Percentiles rank a stretch among this genome's conserved stretches.
phyloP scores from a whole-genome alignment of 2,888 invertebrate species.

The Stenodema calcarata region DNA sequence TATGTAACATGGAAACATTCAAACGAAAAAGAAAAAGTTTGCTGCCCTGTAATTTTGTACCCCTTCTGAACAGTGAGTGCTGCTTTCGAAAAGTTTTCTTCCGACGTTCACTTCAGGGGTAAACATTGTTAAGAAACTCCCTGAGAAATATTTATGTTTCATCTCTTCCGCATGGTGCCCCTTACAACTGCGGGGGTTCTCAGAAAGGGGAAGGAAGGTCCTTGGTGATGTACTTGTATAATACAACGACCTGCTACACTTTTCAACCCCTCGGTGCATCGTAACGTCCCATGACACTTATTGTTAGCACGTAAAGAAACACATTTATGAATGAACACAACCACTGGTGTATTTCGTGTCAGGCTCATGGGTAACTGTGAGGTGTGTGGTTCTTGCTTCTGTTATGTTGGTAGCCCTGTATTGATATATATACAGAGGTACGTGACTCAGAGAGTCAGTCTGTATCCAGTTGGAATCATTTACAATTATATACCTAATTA shows the following conservation, averaged over 20 bases:
- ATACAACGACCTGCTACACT: background rate
- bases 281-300: too few relatives aligned
- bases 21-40: background rate
- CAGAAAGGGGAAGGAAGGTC: background rate
- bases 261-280: background rate
- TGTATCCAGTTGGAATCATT: too few relatives aligned
- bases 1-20: background rate
- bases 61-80: background rate
- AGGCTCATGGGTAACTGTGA: too few relatives aligned
- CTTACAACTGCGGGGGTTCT: background rate
- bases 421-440: too few relatives aligned
- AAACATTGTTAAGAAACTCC: constrained; percentile 13
- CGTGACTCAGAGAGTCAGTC: too few relatives aligned
- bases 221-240: background rate
- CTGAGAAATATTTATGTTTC: constrained; percentile 20
- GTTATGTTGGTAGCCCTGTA: too few relatives aligned
- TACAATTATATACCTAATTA: too few relatives aligned
- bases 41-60: background rate
- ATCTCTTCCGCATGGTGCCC: background rate
- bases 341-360: too few relatives aligned
- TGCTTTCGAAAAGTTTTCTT: background rate
- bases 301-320: too few relatives aligned
- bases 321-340: too few relatives aligned
- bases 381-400: too few relatives aligned
- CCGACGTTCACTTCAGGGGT: constrained; percentile 1